Evolutionary conservation across 2,113 vertebrate genomes (phyloP).

Genomic region (Triplophysa siluroides): DNA sequence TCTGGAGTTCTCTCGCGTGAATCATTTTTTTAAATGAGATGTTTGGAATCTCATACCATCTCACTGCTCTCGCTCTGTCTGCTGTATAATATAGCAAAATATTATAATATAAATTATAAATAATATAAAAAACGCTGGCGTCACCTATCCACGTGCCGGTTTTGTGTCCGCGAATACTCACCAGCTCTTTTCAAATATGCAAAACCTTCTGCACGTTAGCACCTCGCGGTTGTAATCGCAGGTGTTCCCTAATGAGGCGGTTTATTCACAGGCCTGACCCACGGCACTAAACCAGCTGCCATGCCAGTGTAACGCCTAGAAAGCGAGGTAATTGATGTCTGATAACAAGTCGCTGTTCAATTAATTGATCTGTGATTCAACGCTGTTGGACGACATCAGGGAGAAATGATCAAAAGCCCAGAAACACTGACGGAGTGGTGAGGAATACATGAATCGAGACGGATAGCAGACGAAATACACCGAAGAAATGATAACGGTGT

Average conservation of each 20-base stretch:
- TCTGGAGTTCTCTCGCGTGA: not conserved
- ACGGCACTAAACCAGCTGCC: constrained; percentile 45
- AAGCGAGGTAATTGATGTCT: constrained; percentile 32
- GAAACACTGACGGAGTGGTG: constrained; percentile 3
- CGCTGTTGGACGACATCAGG: constrained; percentile 32
- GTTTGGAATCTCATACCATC: not conserved
- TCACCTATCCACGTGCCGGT: not conserved
- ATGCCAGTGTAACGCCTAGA: constrained; percentile 38
- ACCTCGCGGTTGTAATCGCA: constrained; percentile 49
- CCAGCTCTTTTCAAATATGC: constrained; percentile 24
- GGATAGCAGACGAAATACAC: not conserved
- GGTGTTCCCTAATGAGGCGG: constrained; percentile 57
- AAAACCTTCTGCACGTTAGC: constrained; percentile 38
- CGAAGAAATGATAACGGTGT: too few relatives aligned
- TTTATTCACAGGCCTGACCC: constrained; percentile 49
- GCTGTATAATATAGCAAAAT: too few relatives aligned
- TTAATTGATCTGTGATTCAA: constrained; percentile 52
- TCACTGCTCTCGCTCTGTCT: not conserved
- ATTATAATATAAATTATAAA: too few relatives aligned
- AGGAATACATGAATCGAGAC: constrained; percentile 23
- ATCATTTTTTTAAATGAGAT: not conserved
- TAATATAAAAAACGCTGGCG: too few relatives aligned
- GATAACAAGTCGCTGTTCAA: constrained; percentile 15
- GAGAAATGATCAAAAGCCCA: not conserved
- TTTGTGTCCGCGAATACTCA: constrained; percentile 25